Percentiles rank a stretch among this genome's conserved stretches.
Conservation (phyloP, 92 coral and sea anemone genomes). For the Diadumene lineata region DNA sequence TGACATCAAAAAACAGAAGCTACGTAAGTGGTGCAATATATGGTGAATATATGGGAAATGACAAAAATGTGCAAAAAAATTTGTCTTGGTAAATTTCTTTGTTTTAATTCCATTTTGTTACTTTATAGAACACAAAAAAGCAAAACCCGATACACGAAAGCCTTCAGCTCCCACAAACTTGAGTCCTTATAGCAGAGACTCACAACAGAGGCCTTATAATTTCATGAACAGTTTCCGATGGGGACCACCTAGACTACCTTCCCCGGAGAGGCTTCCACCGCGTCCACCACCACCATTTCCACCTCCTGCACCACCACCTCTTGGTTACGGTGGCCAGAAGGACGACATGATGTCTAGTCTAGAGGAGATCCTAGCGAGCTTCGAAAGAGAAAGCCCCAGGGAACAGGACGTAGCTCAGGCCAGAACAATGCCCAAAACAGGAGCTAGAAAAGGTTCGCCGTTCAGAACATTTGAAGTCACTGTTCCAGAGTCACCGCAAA, state of each 20-base stretch:
- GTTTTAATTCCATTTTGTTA: not conserved
- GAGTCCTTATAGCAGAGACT: not conserved
- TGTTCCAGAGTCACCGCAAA: not conserved
- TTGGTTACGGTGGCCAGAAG: not conserved
- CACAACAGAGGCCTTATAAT: not conserved
- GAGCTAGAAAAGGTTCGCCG: not conserved
- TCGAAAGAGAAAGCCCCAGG: slow-evolving; percentile 32
- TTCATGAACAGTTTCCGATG: not conserved
- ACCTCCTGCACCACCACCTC: not conserved
- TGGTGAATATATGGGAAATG: too few species aligned
- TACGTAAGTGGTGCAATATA: too few species aligned
- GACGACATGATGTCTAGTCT: slow-evolving; percentile 44
- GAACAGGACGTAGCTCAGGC: not conserved
- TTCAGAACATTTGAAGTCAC: not conserved
- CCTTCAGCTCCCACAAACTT: not conserved
- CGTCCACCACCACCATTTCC: slow-evolving; percentile 2
- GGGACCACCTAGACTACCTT: not conserved
- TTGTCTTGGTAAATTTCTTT: not conserved
- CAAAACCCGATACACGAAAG: not conserved
- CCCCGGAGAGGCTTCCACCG: not conserved
- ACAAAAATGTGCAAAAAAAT: too few species aligned
- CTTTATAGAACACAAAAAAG: not conserved
- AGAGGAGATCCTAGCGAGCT: slow-evolving; percentile 61
- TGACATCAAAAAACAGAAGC: too few species aligned
- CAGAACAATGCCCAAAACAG: not conserved